Conservation (phyloP, 2,797 vertebrate genomes). For the Spondyliosoma cantharus region DNA sequence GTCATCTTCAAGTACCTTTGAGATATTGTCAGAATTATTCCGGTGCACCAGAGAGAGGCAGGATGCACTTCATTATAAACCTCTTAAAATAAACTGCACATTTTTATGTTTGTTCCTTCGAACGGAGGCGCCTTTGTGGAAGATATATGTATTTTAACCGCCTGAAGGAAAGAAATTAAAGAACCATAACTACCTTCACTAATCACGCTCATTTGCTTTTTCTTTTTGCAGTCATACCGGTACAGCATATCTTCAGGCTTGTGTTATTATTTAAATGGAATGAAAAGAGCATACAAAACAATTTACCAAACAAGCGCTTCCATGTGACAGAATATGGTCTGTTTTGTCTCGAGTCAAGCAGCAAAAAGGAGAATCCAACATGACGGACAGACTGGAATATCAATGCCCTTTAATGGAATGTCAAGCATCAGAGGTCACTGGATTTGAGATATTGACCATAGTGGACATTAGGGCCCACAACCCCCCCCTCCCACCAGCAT, state of each 20-base stretch:
- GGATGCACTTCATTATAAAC: conserved; percentile 32
- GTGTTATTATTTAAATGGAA: conserved; percentile 38
- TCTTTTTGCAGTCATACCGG: neutral
- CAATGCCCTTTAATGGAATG: conserved; percentile 41
- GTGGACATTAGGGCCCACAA: conserved; percentile 10
- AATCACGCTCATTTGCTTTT: conserved; percentile 5
- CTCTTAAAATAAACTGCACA: conserved; percentile 34
- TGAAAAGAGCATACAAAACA: conserved; percentile 19
- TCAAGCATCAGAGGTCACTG: conserved; percentile 40
- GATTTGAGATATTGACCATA: conserved; percentile 32
- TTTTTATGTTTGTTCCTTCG: conserved; percentile 14
- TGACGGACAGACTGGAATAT: conserved; percentile 29
- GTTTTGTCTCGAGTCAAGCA: conserved; percentile 16
- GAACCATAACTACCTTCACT: conserved; percentile 12
- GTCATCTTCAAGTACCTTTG: conserved; percentile 48
- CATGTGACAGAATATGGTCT: neutral
- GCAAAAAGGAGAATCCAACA: conserved; percentile 18
- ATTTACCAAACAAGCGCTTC: conserved; percentile 20
- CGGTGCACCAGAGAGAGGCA: conserved; percentile 16
- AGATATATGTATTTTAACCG: conserved; percentile 15
- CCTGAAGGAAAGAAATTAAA: neutral
- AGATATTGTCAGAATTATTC: conserved; percentile 45
- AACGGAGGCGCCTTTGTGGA: conserved; percentile 1
- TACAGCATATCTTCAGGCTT: conserved; percentile 6
- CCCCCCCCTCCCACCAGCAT: neutral